These are phyloP conservation scores for Volucella inflata DNA, from an alignment of 2,888 invertebrate species.

Conservation along the genomic window DNA sequence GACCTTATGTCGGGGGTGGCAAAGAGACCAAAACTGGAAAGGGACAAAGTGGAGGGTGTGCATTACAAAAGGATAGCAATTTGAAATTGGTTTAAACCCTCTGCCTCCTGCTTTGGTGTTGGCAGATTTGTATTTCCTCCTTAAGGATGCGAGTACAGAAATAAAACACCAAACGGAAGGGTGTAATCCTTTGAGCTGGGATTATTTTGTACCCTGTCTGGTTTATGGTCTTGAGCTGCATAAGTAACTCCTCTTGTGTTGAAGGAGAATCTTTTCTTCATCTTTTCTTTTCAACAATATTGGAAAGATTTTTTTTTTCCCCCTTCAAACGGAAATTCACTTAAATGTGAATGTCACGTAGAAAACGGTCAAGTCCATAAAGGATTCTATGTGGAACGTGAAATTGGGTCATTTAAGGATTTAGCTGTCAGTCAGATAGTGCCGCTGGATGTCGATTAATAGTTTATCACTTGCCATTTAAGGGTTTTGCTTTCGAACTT, in stretches of 20 bases:
- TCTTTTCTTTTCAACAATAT: neutral
- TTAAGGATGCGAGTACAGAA: neutral
- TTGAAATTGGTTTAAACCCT: slow-evolving; percentile 51
- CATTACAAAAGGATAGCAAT: slow-evolving; percentile 34
- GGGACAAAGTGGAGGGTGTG: neutral
- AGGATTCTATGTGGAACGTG: too few relatives aligned
- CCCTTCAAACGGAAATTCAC: too few relatives aligned
- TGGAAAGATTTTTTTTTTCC: neutral
- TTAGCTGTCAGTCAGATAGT: too few relatives aligned
- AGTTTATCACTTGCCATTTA: too few relatives aligned
- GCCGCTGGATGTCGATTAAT: too few relatives aligned
- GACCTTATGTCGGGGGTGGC: slow-evolving; percentile 25
- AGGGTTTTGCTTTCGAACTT: too few relatives aligned
- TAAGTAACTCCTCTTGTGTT: slow-evolving; percentile 1
- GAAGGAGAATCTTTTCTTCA: neutral
- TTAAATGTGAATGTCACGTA: too few relatives aligned
- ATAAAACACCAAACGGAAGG: slow-evolving; percentile 1
- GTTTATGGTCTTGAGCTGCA: neutral
- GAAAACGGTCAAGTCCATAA: too few relatives aligned
- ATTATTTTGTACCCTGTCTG: slow-evolving; percentile 37
- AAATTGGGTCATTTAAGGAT: too few relatives aligned
- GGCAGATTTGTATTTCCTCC: slow-evolving; percentile 23
- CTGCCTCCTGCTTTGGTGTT: neutral
- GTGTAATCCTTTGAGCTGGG: slow-evolving; percentile 23
- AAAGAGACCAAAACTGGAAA: slow-evolving; percentile 32